Percentiles rank a stretch among this genome's conserved stretches.
phyloP scores from a whole-genome alignment of 2,888 invertebrate species.

The Argyra leucocephala region DNA sequence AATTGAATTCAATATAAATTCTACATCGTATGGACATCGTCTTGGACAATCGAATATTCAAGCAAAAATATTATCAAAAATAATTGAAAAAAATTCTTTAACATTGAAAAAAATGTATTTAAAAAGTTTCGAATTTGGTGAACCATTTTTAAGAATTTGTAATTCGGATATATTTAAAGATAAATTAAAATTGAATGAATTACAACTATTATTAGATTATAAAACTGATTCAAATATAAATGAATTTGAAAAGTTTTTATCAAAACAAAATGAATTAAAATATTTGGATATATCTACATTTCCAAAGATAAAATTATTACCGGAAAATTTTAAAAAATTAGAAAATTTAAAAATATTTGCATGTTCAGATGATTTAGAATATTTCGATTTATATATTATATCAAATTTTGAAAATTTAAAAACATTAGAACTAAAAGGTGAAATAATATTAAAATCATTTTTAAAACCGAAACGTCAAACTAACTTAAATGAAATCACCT shows the following conservation, averaged over 20 bases:
- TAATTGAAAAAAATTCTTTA: not conserved
- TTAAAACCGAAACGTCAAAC: not conserved
- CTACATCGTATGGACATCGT: not conserved
- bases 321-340: not conserved
- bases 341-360: not conserved
- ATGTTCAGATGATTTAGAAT: not conserved
- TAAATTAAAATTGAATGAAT: not conserved
- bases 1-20: conserved; percentile 8
- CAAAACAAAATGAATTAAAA: not conserved
- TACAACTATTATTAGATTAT: not conserved
- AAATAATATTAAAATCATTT: not conserved
- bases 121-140: conserved; percentile 3
- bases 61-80: not conserved
- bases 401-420: not conserved
- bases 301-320: not conserved
- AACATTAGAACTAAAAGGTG: not conserved
- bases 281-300: not conserved
- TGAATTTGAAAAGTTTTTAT: not conserved
- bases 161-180: not conserved
- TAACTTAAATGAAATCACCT: not conserved
- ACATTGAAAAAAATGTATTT: not conserved
- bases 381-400: not conserved
- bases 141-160: not conserved
- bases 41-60: not conserved
- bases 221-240: not conserved